Evolutionary conservation across 2,888 invertebrate species (phyloP).

Genomic region (Volucella inflata): DNA sequence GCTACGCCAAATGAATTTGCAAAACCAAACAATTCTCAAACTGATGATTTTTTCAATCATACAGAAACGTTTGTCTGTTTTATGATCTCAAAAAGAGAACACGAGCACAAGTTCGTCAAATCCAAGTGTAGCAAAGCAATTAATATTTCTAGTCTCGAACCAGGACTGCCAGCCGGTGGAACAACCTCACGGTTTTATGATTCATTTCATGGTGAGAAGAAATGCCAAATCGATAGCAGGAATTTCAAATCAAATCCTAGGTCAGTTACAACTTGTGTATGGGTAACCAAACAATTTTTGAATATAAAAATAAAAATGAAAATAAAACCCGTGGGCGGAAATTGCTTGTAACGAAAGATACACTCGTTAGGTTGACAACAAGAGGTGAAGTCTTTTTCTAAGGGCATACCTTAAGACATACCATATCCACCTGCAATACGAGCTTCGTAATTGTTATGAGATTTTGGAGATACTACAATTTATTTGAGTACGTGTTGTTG

Average conservation of each 20-base stretch:
- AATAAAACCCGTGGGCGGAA: not conserved
- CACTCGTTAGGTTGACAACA: constrained; percentile 8
- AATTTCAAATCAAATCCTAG: constrained; percentile 17
- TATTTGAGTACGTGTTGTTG: constrained; percentile 1
- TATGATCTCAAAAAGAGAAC: constrained; percentile 8
- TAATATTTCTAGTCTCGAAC: constrained; percentile 18
- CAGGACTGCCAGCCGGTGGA: not conserved
- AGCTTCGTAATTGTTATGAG: not conserved
- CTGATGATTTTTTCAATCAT: not conserved
- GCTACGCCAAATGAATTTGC: constrained; percentile 1
- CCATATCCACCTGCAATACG: constrained; percentile 23
- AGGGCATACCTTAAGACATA: not conserved
- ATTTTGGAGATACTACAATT: not conserved
- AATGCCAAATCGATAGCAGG: constrained; percentile 16
- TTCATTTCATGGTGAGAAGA: constrained; percentile 7
- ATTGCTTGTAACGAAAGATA: not conserved
- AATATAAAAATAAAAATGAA: not conserved
- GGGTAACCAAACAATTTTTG: not conserved
- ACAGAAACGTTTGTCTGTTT: constrained; percentile 6
- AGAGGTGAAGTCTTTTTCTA: not conserved
- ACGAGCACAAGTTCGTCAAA: constrained; percentile 4
- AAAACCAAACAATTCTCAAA: not conserved
- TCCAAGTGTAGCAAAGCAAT: not conserved
- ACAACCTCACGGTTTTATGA: constrained; percentile 4
- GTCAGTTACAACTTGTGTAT: constrained; percentile 11